Conservation (phyloP, 2,797 vertebrate genomes). For the Melanotaenia nigrans region DNA sequence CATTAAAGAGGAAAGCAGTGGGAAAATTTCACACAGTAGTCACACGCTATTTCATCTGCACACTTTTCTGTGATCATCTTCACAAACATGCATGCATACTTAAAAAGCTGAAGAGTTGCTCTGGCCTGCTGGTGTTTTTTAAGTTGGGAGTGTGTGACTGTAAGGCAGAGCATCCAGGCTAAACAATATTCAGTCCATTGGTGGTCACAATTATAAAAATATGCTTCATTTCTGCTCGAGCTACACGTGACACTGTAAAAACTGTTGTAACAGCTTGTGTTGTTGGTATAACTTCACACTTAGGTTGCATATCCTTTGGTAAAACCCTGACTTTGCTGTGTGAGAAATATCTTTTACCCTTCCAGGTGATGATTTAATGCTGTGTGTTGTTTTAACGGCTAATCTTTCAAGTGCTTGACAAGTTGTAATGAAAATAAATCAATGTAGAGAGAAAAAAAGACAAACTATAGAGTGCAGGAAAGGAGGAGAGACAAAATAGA, state of each 20-base stretch:
- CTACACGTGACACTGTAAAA: background rate
- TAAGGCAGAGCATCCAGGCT: background rate
- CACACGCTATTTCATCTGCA: slow-evolving; percentile 40
- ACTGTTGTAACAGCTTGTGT: background rate
- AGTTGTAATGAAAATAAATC: slow-evolving; percentile 33
- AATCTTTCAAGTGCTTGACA: slow-evolving; percentile 55
- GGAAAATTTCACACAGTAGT: slow-evolving; percentile 61
- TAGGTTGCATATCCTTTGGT: slow-evolving; percentile 4
- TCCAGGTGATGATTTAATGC: slow-evolving; percentile 32
- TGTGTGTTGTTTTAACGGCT: slow-evolving; percentile 43
- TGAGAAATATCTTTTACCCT: slow-evolving; percentile 4
- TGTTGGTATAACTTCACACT: background rate
- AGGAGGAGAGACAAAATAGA: background rate
- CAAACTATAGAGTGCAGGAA: background rate
- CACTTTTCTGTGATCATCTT: slow-evolving; percentile 34
- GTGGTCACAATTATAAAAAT: no score
- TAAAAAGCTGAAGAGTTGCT: background rate
- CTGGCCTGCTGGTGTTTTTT: background rate
- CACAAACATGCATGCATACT: background rate
- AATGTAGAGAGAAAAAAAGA: slow-evolving; percentile 28
- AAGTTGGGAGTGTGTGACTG: background rate
- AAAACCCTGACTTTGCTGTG: slow-evolving; percentile 14
- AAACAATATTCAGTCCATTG: background rate
- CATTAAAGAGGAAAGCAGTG: slow-evolving; percentile 48
- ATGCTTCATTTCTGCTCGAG: background rate